phyloP scores from a whole-genome alignment of 2,888 invertebrate genomes.

The Cephus pygmeus region DNA sequence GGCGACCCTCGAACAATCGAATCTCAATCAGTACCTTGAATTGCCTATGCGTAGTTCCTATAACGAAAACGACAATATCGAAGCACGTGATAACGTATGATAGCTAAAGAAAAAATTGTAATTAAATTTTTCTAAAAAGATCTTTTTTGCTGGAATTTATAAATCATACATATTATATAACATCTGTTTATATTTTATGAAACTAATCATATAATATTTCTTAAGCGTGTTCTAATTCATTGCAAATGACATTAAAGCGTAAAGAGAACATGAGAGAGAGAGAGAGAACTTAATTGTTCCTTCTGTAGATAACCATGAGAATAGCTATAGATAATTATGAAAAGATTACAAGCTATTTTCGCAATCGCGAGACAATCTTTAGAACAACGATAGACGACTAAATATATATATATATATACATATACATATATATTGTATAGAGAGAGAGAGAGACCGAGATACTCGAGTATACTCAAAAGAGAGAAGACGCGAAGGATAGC shows the following conservation, averaged over 20 bases:
- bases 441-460: neutral
- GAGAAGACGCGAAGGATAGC: conserved; percentile 16
- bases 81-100: too few relatives aligned
- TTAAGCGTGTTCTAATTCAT: neutral
- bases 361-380: neutral
- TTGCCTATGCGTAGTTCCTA: too few relatives aligned
- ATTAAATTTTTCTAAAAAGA: neutral
- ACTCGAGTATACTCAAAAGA: conserved; percentile 4
- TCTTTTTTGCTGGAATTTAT: neutral
- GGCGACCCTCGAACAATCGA: neutral
- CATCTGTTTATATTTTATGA: too few relatives aligned
- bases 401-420: neutral
- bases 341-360: conserved; percentile 41
- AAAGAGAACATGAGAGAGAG: neutral
- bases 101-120: neutral
- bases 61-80: neutral
- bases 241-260: neutral
- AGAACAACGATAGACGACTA: neutral
- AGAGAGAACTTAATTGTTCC: conserved; percentile 38
- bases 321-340: conserved; percentile 45
- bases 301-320: conserved; percentile 50
- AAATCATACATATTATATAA: neutral
- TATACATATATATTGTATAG: too few relatives aligned
- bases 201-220: neutral
- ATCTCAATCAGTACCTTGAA: neutral